Evolutionary conservation across 1,140 invertebrate genomes (phyloP).

Genomic region (Drosophila subpulchrella): DNA sequence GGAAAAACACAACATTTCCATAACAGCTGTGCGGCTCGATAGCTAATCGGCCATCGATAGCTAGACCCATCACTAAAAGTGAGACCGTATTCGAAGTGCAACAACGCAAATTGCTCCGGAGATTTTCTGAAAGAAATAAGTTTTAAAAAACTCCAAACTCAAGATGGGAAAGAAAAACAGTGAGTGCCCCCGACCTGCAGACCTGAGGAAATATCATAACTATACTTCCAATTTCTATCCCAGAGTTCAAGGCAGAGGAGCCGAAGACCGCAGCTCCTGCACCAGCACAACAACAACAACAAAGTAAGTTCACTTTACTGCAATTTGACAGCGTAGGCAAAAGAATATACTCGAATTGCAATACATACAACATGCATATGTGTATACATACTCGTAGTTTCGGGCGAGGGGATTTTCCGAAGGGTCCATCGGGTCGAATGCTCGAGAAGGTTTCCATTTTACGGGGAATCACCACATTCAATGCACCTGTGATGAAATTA

Average conservation of each 20-base stretch:
- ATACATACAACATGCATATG: background rate
- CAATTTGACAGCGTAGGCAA: background rate
- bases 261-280: conserved; percentile 9
- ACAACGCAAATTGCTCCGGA: background rate
- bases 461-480: conserved; percentile 7
- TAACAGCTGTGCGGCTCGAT: background rate
- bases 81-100: background rate
- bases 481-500: conserved; percentile 20
- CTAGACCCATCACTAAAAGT: background rate
- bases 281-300: conserved; percentile 16
- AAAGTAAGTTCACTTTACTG: conserved; percentile 13
- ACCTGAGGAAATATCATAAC: background rate
- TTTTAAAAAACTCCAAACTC: no score
- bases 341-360: background rate
- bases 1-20: background rate
- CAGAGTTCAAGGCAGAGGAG: conserved; percentile 29
- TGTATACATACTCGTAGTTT: background rate
- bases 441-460: conserved; percentile 7
- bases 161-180: conserved; percentile 56
- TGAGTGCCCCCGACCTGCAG: conserved; percentile 1
- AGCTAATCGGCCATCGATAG: background rate
- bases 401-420: background rate
- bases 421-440: background rate
- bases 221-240: background rate
- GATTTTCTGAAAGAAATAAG: background rate